These are phyloP conservation scores for Dinomys branickii DNA, from an alignment of 2,113 vertebrate species.

Conservation along the genomic window DNA sequence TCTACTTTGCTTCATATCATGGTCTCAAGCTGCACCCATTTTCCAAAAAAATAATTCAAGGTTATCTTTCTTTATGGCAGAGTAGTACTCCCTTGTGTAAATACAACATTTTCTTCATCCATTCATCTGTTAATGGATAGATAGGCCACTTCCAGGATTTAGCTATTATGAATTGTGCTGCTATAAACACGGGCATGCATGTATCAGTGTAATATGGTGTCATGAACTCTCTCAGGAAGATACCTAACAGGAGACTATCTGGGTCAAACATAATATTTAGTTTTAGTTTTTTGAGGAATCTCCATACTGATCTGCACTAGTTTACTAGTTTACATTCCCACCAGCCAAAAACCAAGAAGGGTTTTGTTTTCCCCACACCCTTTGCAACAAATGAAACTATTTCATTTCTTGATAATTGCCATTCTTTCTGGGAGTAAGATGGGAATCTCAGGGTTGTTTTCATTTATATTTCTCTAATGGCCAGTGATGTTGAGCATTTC, in stretches of 20 bases:
- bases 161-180: background rate
- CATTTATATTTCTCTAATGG: background rate
- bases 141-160: background rate
- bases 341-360: background rate
- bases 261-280: background rate
- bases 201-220: background rate
- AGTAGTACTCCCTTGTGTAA: background rate
- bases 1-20: background rate
- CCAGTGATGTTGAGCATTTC: background rate
- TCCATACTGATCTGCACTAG: background rate
- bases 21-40: background rate
- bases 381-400: background rate
- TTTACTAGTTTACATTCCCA: background rate
- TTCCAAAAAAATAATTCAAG: background rate
- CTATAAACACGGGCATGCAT: background rate
- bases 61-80: background rate
- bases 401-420: background rate
- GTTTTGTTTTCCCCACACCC: background rate
- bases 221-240: background rate
- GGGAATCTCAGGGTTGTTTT: background rate
- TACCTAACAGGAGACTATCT: background rate
- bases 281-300: background rate
- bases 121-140: background rate
- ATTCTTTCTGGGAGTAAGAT: background rate
- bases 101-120: background rate